Evolutionary conservation across 2,888 invertebrate species (phyloP).

Genomic region (Luffia ferchaultella): DNA sequence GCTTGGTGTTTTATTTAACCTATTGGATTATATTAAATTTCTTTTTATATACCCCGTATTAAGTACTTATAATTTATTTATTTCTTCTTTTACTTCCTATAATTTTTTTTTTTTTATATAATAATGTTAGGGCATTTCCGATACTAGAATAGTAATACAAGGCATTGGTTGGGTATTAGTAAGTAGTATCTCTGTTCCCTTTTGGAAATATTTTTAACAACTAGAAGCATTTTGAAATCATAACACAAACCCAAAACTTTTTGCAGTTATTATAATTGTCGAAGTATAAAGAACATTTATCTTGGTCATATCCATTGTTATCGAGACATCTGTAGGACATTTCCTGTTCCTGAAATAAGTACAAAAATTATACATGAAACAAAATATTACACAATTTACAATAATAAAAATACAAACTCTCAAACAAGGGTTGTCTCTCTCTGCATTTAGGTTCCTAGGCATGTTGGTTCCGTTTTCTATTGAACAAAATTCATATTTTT

Average conservation of each 20-base stretch:
- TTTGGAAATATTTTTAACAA: no score
- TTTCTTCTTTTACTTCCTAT: no score
- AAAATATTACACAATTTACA: not conserved
- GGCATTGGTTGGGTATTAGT: no score
- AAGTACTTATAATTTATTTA: no score
- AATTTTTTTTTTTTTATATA: no score
- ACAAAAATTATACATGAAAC: slow-evolving; percentile 14
- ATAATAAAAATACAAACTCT: slow-evolving; percentile 27
- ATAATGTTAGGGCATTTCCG: no score
- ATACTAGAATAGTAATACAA: no score
- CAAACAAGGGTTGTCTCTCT: slow-evolving; percentile 44
- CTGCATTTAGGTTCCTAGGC: slow-evolving; percentile 36
- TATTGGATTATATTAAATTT: no score
- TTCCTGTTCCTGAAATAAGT: slow-evolving; percentile 72
- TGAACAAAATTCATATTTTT: no score
- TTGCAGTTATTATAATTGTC: slow-evolving; percentile 82
- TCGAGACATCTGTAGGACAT: slow-evolving; percentile 76
- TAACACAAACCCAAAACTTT: slow-evolving; percentile 78
- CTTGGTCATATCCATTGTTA: slow-evolving; percentile 71
- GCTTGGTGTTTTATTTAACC: no score
- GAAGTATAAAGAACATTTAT: slow-evolving; percentile 72
- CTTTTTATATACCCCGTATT: no score
- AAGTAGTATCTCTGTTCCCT: no score
- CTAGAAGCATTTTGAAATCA: not conserved
- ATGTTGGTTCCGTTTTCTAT: slow-evolving; percentile 26